phyloP scores from a whole-genome alignment of 2,113 vertebrate species.

The Notothenia coriiceps region DNA sequence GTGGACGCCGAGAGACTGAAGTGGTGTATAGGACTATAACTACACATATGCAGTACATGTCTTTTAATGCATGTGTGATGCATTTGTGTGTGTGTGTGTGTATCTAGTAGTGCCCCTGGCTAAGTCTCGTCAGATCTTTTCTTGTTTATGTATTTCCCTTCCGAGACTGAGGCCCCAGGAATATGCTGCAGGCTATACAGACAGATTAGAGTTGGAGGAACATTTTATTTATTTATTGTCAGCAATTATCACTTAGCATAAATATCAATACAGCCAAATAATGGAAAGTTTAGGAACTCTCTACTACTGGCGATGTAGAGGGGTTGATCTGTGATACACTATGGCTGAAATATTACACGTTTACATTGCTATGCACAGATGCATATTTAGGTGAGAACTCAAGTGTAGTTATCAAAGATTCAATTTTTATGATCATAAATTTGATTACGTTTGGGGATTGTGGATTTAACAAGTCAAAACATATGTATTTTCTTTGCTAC shows the following conservation, averaged over 20 bases:
- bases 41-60: conserved; percentile 23
- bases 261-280: conserved; percentile 93
- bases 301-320: conserved; percentile 75
- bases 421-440: neutral
- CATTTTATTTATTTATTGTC: conserved; percentile 95
- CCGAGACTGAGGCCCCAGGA: conserved; percentile 86
- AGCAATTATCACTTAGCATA: conserved; percentile 90
- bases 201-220: conserved; percentile 87
- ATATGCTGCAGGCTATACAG: conserved; percentile 90
- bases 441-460: neutral
- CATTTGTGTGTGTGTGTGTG: conserved; percentile 8
- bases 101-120: conserved; percentile 85
- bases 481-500: neutral
- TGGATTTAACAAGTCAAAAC: neutral
- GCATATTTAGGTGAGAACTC: neutral
- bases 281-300: conserved; percentile 88
- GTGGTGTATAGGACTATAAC: neutral
- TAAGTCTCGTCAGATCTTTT: conserved; percentile 81
- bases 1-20: neutral
- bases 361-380: neutral
- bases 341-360: neutral
- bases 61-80: conserved; percentile 5
- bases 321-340: conserved; percentile 25
- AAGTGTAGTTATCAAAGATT: neutral
- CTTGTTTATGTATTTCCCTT: conserved; percentile 82